Evolutionary conservation across 2,888 invertebrate genomes (phyloP), one percentile per base, ranked within the genome.

Genomic region (Lissocephala sabroskyi): DNA sequence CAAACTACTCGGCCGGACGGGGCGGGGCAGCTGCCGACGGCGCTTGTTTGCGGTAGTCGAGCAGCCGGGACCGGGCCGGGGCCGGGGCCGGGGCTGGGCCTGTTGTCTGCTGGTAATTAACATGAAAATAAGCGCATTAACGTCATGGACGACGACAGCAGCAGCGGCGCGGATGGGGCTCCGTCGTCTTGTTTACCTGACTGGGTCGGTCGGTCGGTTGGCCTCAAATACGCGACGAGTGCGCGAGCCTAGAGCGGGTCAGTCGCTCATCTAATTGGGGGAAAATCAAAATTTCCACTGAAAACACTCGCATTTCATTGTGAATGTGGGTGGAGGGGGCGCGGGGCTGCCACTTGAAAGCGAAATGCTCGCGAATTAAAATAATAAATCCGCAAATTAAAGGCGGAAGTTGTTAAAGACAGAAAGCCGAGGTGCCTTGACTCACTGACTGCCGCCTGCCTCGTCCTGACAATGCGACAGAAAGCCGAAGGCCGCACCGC

Each of bases 331-430:
- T 3, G 13, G 11, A 19, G 11, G 14, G 14, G 26, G 9, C n/a
- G 37, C 7, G 26, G 35, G 18, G 40, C 11, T 35, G 29, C 10
- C 39, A 16, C 28, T 28, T 35, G 49, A 45, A 59, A 59, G 41
- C 60, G 54, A 52, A 75, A 59, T 63, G 62, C 53, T 58, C 62
- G 71, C 67, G 75, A 71, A 71, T 71, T 71, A 73, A 75, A 71
- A 71, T 75, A 75, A 71, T 76, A 71, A 76, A 73, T 73, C 68
- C 44, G 52, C 56, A 64, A 73, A 68, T 71, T 73, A 62, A 73
- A 68, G 54, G 57, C 54, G 65, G 58, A 65, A 59, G 56, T 71
- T 75, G 57, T 71, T 71, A 65, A 63, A 55, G 64, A 37, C 29
- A n/a, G n/a, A n/a, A n/a, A n/a, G 23, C 44, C 32, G 39, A 32